Percentiles rank a stretch among this genome's conserved stretches.
Evolutionary conservation across 2,113 vertebrate species (phyloP).

Genomic region (Triplophysa tibetana): DNA sequence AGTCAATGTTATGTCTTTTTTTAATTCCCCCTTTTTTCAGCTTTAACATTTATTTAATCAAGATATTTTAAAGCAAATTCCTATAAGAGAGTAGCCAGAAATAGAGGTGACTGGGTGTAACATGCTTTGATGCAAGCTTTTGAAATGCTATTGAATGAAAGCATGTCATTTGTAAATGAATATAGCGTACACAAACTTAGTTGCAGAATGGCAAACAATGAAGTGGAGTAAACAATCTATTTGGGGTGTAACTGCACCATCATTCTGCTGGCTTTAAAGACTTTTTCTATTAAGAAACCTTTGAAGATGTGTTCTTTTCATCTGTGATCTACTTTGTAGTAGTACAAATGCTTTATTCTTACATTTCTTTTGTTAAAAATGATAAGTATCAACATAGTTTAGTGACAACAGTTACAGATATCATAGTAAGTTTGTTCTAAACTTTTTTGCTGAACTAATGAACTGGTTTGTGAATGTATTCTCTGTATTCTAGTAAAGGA

Average conservation of each 20-base stretch:
- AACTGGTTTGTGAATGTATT: too few species aligned
- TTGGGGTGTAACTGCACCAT: neutral
- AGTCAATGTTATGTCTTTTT: neutral
- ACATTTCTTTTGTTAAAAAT: too few species aligned
- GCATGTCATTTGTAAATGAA: neutral
- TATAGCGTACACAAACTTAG: neutral
- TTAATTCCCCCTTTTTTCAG: neutral
- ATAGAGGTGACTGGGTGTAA: neutral
- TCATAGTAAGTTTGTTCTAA: too few species aligned
- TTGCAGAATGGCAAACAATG: neutral
- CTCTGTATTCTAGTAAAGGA: too few species aligned
- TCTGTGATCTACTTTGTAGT: too few species aligned
- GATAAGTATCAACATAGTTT: too few species aligned
- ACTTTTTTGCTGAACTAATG: too few species aligned
- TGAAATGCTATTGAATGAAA: neutral
- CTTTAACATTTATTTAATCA: neutral
- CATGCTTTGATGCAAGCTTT: constrained; percentile 4
- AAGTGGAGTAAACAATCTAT: neutral
- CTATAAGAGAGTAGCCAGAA: neutral
- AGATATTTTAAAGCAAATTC: constrained; percentile 20
- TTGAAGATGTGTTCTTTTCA: too few species aligned
- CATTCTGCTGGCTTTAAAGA: neutral
- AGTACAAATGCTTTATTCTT: too few species aligned
- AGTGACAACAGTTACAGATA: neutral
- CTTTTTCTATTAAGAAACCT: neutral